Evolutionary conservation across 2,888 invertebrate genomes (phyloP), one percentile per base, ranked within the genome.

Genomic region (Eupeodes latifasciatus): DNA sequence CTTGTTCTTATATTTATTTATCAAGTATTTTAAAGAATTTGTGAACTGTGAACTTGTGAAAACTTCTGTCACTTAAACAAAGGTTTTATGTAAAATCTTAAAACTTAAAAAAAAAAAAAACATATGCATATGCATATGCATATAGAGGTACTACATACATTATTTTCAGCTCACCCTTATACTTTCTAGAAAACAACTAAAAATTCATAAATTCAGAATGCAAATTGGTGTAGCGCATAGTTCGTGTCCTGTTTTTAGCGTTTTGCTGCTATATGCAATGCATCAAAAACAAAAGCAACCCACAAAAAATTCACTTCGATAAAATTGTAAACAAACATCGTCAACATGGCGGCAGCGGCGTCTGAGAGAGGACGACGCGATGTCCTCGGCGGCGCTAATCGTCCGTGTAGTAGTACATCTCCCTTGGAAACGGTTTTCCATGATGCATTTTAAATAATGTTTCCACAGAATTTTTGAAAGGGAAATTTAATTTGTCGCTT

Each of bases 311-410:
- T 57, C 59, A 51, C 40, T 53, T 44, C 74, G 74, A 75, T 78
- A 85, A 81, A 77, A 75, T 49, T 69, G 85, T 85, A 88, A 88
- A 81, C 81, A 88, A 88, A 85, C 55, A 81, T 49, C 59, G 67
- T 27, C 55, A 80, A 51, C 51, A 61, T 49, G 53, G 69, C 72
- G 72, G 27, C 34, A 16, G 1, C 1, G 10, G 12, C 6, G 40
- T 7, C 40, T 40, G 59, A 14, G 14, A 14, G 9, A 36, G 0
- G 34, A 51, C 47, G 47, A 36, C 34, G 5, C 5, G n/a, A 14
- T 51, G 67, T 51, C 67, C 51, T 51, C 44, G 19, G 7, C 49
- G 55, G 7, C 49, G 55, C 19, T 71, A 44, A 55, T 71, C 71
- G 71, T 55, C 36, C 40, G 53, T 44, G 11, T 19, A 71, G 55